Base-by-base conservation (phyloP, 2,113 vertebrate species). In the Piprites chloris region DNA sequence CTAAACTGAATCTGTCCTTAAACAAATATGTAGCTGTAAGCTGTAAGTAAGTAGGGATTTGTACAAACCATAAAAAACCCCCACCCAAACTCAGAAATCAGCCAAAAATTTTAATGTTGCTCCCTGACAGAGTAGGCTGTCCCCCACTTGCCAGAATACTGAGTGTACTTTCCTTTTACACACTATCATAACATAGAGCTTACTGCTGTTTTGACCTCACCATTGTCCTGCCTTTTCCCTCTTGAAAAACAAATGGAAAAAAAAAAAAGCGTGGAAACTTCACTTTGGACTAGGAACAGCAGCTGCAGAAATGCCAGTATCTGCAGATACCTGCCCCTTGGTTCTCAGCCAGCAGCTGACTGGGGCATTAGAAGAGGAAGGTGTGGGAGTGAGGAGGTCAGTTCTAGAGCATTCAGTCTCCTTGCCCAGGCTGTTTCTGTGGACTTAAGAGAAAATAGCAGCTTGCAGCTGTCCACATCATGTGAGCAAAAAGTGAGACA, bases 201-300 rank as follows among this genome's bases (percentile, higher is more conserved):
- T 62, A 33, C 46, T 92, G 68, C 58, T 85, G 82, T 90, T 92
- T 95, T 93, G 90, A 85, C 94, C 82, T 90, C 7, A 5, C 47
- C 13, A 66, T 93, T 95, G 67, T 93, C 53, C 63, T 90, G 28
- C 30, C 13, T 86, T 89, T 94, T 87, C 46, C 72, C 49, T 72
- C 78, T 76, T 87, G 28, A 83, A 91, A 87, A 96, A 87, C 39
- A 95, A 91, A 69, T 7, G 11, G 14, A 14, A 6, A 14, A 4
- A 12, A 32, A 37, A 37, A 13, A n/a, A 33, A 32, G 15, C 3
- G 12, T 2, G 9, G 65, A 81, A 81, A 55, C 44, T 56, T 59
- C 11, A 68, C 76, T 85, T 87, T 83, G 66, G 24, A 65, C 19
- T 20, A 79, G 41, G 44, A 93, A 56, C 14, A 82, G 35, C 39